phyloP scores from a whole-genome alignment of 2,113 vertebrate genomes.

The Sturnira hondurensis region DNA sequence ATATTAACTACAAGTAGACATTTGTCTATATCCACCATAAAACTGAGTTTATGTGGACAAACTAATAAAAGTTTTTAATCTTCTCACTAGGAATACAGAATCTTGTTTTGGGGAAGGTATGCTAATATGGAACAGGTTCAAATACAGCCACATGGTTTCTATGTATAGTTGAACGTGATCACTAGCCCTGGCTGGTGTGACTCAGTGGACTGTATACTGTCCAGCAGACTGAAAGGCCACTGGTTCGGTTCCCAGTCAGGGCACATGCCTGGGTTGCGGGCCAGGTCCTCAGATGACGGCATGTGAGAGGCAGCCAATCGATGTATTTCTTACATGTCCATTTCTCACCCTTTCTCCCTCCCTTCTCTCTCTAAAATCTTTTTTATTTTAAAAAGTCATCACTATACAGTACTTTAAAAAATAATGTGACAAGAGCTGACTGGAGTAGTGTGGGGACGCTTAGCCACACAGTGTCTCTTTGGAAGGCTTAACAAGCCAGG shows the following conservation, averaged over 20 bases:
- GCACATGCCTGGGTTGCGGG: too few species aligned
- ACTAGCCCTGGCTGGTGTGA: neutral
- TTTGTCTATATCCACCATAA: neutral
- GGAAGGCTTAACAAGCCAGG: neutral
- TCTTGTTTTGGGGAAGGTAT: neutral
- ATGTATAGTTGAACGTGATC: neutral
- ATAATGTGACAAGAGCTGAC: neutral
- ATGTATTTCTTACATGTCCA: too few species aligned
- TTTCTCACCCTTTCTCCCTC: too few species aligned
- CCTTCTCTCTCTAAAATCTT: too few species aligned
- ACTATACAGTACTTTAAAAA: neutral
- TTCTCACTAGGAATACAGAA: neutral
- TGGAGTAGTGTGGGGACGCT: neutral
- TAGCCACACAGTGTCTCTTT: neutral
- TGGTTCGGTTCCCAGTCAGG: too few species aligned
- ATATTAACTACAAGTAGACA: neutral
- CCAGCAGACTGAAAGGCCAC: too few species aligned
- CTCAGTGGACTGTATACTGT: too few species aligned
- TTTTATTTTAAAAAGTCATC: neutral
- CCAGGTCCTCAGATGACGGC: too few species aligned
- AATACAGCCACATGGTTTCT: neutral
- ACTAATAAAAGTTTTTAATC: neutral
- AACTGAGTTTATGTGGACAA: neutral
- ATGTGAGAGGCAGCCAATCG: too few species aligned
- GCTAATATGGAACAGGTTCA: neutral